Evolutionary conservation across 1,140 invertebrate species (phyloP), one percentile per base, ranked within the genome.

Genomic region (Cotesia glomerata): DNA sequence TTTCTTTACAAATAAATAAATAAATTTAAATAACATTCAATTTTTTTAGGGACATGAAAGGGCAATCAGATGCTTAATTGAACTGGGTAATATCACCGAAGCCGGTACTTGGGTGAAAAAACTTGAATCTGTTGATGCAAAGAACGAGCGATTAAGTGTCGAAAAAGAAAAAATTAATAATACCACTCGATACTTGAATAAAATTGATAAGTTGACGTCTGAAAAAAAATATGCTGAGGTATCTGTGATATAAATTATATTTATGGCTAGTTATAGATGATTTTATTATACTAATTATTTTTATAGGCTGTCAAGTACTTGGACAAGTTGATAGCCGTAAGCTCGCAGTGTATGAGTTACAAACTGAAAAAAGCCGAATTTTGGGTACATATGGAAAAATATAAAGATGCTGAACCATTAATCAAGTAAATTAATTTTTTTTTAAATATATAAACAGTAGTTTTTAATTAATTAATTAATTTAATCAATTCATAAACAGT

Each of bases 291-390:
- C 1, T 26, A 26, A 13, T 35, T 32, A 51, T 66, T 66, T 16
- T 66, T 51, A 7, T 45, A 36, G 52, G 52, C 66, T 35, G 9
- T 58, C 3, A 5, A 13, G 5, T 32, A 59, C 26, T 58, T 69
- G 3, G 52, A 69, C 14, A 35, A 69, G 11, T n/a, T 35, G 14
- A 32, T 69, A 34, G 9, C 11, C 13, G 58, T 45, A 14, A 54
- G 52, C 9, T 36, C 4, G 5, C 11, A 58, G 3, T 69, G 26
- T 13, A 5, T 39, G 9, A 2, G 5, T 34, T 59, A 58, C 52
- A 69, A 39, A 16, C 8, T 69, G 4, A 54, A 35, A 34, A 69
- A 58, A 39, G 34, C 26, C 11, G 66, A 69, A 7, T 69, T 14
- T 36, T 35, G 58, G 7, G 54, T 54, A 36, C 32, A 7, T 1